These are phyloP conservation scores for Archilochus colubris DNA, from an alignment of 2,113 vertebrate species.

Conservation along the genomic window DNA sequence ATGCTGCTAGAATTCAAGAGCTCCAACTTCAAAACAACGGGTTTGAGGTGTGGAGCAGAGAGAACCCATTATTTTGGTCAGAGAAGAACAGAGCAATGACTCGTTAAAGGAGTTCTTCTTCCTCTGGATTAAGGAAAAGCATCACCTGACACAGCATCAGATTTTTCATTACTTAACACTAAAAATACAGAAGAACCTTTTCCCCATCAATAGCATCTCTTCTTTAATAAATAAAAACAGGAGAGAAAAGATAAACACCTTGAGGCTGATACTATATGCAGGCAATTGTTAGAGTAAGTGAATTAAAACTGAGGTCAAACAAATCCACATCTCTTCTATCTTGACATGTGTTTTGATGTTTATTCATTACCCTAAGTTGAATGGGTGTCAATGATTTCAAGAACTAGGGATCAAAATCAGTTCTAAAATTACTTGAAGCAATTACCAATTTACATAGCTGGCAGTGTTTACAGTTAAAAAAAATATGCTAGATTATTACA, in stretches of 20 bases:
- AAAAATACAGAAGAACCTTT: not conserved
- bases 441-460: not conserved
- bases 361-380: not conserved
- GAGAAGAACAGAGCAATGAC: not conserved
- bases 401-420: not conserved
- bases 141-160: not conserved
- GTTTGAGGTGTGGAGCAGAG: not conserved
- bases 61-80: not conserved
- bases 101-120: not conserved
- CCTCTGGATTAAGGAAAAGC: not conserved
- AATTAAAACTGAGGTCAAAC: not conserved
- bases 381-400: not conserved
- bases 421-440: not conserved
- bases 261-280: not conserved
- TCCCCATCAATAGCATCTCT: not conserved
- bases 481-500: not conserved
- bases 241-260: not conserved
- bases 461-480: not conserved
- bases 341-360: not conserved
- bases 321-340: not conserved
- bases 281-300: not conserved
- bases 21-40: not conserved
- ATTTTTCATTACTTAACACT: not conserved
- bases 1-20: not conserved
- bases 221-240: not conserved